Evolutionary conservation across 2,888 invertebrate genomes (phyloP).

Genomic region (Lasius platythorax): DNA sequence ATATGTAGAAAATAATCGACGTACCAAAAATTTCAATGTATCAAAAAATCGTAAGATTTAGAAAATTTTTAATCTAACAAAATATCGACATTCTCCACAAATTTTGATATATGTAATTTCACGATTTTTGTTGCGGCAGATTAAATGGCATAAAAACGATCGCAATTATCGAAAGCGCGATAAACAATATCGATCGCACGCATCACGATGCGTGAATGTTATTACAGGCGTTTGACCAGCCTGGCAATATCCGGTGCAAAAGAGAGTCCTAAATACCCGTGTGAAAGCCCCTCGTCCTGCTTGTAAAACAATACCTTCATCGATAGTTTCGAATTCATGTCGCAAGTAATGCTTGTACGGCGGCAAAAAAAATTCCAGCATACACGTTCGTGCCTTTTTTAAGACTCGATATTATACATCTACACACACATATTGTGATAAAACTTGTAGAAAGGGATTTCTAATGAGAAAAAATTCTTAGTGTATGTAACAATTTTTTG

Average conservation of each 20-base stretch:
- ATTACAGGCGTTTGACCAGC: constrained; percentile 44
- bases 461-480: neutral
- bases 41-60: neutral
- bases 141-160: constrained; percentile 27
- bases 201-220: constrained; percentile 37
- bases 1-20: neutral
- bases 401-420: neutral
- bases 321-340: constrained; percentile 40
- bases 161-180: constrained; percentile 34
- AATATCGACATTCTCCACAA: neutral
- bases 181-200: constrained; percentile 28
- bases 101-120: neutral
- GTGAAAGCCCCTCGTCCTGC: constrained; percentile 37
- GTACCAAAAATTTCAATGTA: neutral
- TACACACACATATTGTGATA: neutral
- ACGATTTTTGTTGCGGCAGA: constrained; percentile 15
- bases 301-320: constrained; percentile 46
- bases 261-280: constrained; percentile 49
- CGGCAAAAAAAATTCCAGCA: neutral
- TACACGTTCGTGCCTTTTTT: neutral
- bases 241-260: constrained; percentile 45
- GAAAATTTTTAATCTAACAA: neutral
- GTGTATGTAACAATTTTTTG: neutral
- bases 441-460: neutral
- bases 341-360: neutral